Base-by-base conservation (phyloP, 2,113 vertebrate genomes). In the Pithys albifrons region DNA sequence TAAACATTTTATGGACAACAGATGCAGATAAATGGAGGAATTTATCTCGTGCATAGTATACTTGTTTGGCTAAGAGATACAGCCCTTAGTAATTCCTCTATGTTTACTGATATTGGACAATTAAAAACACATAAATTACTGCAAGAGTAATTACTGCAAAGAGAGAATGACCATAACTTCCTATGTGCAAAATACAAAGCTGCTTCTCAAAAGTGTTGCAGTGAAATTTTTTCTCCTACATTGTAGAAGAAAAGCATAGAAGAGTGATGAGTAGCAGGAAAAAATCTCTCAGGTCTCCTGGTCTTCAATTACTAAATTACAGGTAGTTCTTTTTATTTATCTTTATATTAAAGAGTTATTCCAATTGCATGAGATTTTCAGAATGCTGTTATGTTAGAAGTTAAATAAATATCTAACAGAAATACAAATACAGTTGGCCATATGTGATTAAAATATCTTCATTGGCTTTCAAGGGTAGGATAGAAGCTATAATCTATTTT, bases 1-100 rank as follows among this genome's bases (percentile, higher is more conserved):
- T 97, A 97, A 98, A 97, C 95, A 92, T 96, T 97, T 98, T 97
- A 97, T 97, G 95, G 88, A 90, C 94, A 98, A 97, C 97, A 98
- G 97, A 97, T 98, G 97, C 93, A 96, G 96, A 96, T 93, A 96
- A 96, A 96, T 95, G 61, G 59, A 95, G 67, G 79, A 74, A 88
- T 97, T 96, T 95, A 83, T 98, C 71, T 74, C 39, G 55, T 87
- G 85, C 73, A 67, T 11, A 10, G 24, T 91, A 58, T 83, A 66
- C n/a, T 79, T 89, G 61, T 93, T 97, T 96, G 75, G 74, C 78
- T 86, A 49, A 87, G 91, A 95, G 73, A 85, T 66, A 66, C 39
- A 84, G 62, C 88, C 61, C 61, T 73, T 55, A 87, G 15, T 85
- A 94, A 93, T 96, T 97, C 51, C 61, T 95, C 37, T 88, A 2